Evolutionary conservation across 2,888 invertebrate genomes (phyloP).

Genomic region (Priocnemis perturbator): DNA sequence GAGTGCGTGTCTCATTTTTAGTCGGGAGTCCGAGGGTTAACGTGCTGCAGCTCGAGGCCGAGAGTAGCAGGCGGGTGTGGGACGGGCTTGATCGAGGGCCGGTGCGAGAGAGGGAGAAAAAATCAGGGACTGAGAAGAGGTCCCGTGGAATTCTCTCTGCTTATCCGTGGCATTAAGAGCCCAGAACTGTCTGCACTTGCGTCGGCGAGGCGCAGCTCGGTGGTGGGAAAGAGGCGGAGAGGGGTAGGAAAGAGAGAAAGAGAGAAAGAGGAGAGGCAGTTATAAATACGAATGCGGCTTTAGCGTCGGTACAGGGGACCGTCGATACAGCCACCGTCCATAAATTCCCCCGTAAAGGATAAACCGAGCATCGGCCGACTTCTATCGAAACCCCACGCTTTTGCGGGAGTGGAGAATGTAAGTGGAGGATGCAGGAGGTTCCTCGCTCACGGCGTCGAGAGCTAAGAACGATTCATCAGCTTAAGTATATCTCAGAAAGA

Average conservation of each 20-base stretch:
- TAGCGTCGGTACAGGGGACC: constrained; percentile 28
- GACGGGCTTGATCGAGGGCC: not conserved
- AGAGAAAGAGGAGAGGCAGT: constrained; percentile 10
- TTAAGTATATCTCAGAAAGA: too few species aligned
- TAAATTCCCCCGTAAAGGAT: constrained; percentile 45
- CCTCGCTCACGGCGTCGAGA: not conserved
- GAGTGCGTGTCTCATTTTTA: too few species aligned
- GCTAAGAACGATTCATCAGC: too few species aligned
- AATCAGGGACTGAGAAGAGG: constrained; percentile 13
- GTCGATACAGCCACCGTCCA: constrained; percentile 30
- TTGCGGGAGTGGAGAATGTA: constrained; percentile 19
- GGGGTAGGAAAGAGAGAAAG: constrained; percentile 16
- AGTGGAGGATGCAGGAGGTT: constrained; percentile 18
- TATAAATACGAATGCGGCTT: constrained; percentile 43
- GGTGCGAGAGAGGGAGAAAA: constrained; percentile 1
- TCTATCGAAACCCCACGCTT: constrained; percentile 27
- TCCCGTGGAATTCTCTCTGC: constrained; percentile 6
- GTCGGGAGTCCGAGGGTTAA: too few species aligned
- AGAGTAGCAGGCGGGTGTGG: not conserved
- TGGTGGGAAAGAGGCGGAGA: constrained; percentile 20
- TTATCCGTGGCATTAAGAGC: constrained; percentile 43
- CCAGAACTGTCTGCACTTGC: constrained; percentile 38
- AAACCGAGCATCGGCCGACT: constrained; percentile 33
- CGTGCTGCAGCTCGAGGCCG: constrained; percentile 9
- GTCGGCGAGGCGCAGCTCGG: not conserved